Percentiles rank a stretch among this genome's conserved stretches.
These are phyloP conservation scores for Drosophila bipectinata DNA, from an alignment of 1,140 invertebrate species.

Conservation along the genomic window DNA sequence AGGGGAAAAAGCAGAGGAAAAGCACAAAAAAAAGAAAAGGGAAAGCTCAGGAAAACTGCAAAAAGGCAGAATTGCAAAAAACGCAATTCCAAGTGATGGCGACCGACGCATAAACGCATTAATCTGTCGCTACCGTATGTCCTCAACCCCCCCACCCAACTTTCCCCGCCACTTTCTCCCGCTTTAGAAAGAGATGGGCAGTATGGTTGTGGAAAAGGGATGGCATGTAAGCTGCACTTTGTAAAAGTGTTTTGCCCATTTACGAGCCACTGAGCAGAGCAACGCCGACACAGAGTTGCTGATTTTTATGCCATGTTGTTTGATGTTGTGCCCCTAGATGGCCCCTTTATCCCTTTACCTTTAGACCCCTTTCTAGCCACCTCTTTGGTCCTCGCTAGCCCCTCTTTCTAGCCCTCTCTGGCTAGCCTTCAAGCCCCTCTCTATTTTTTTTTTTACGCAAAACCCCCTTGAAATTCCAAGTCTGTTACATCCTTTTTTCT, in stretches of 20 bases:
- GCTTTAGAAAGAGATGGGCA: neutral
- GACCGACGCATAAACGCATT: constrained; percentile 48
- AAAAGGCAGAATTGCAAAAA: constrained; percentile 2
- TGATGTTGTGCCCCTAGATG: constrained; percentile 44
- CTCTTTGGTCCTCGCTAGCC: constrained; percentile 4
- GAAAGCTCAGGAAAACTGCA: neutral
- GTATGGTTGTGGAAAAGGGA: constrained; percentile 6
- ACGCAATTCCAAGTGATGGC: constrained; percentile 27
- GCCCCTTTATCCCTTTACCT: neutral
- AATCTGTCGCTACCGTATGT: constrained; percentile 22
- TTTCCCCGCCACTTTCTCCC: neutral
- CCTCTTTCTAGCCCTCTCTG: neutral
- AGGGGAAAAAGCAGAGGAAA: neutral
- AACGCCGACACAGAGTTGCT: constrained; percentile 50
- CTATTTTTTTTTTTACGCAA: no score
- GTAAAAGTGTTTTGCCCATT: constrained; percentile 80
- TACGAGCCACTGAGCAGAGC: constrained; percentile 67
- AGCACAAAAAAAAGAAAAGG: neutral
- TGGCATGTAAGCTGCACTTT: constrained; percentile 63
- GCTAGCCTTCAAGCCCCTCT: no score
- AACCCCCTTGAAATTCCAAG: constrained; percentile 1
- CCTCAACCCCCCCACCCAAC: constrained; percentile 1
- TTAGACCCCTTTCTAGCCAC: neutral
- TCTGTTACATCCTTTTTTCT: constrained; percentile 33
- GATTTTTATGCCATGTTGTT: constrained; percentile 76